Conservation (phyloP, 2,888 invertebrate species). For the Busseola fusca region DNA sequence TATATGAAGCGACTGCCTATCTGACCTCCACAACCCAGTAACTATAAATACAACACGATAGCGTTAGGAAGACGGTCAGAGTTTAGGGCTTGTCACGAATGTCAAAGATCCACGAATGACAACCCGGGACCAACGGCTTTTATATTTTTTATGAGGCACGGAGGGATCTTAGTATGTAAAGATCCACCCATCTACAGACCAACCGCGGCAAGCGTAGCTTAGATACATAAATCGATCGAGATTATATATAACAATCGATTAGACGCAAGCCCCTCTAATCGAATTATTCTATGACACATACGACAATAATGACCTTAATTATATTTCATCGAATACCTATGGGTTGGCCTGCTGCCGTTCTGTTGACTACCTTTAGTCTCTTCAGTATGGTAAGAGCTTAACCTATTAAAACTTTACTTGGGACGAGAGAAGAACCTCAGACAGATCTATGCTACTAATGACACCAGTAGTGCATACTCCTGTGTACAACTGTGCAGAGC, state of each 20-base stretch:
- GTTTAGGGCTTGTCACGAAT: no score
- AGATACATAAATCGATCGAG: no score
- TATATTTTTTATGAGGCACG: no score
- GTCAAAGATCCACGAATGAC: background rate
- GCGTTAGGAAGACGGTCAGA: background rate
- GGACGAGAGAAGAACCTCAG: background rate
- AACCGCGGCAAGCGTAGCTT: no score
- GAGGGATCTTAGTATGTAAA: no score
- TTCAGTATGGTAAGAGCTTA: background rate
- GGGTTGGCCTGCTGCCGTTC: no score
- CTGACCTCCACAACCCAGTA: background rate
- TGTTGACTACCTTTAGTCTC: background rate
- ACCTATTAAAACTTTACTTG: background rate
- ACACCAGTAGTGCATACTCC: background rate
- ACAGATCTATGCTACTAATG: background rate
- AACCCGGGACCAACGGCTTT: no score
- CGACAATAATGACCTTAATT: background rate
- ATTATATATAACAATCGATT: no score
- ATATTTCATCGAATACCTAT: background rate
- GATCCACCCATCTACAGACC: no score
- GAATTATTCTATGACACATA: background rate
- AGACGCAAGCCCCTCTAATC: background rate
- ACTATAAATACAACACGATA: background rate
- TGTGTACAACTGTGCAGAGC: no score
- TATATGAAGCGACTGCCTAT: background rate